Evolutionary conservation across 2,888 invertebrate species (phyloP), one percentile per base, ranked within the genome.

Genomic region (Oxytorus armatus): DNA sequence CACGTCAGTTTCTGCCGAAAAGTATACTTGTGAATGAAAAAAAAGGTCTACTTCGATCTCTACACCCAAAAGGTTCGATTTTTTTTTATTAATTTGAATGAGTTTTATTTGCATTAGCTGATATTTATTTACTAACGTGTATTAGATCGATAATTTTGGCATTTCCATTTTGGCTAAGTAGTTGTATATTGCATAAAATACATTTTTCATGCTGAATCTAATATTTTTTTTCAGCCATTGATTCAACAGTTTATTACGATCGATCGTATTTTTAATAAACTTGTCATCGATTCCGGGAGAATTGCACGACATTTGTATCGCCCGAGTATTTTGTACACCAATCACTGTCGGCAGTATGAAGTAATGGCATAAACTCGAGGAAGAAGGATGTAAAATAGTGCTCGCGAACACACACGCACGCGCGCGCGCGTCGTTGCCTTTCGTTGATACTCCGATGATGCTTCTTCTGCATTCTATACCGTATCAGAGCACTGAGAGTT

Each of bases 401-500:
- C 25, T 68, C 44, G 29, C 66, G 7, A 21, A 44, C 49, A 16
- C 16, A n/a, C 14, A 14, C 3, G 25, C 11, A 4, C 21, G 10
- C 23, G 14, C 23, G 57, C 29, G 18, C 42, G 29, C 10, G 44
- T 10, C 23, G 55, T 36, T 68, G 44, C 66, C 33, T 29, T 44
- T 61, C 39, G 72, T 36, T 68, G 53, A 42, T 42, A 51, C 29
- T 66, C 29, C 36, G 18, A 51, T 61, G 53, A 51, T 53, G 57
- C 66, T 68, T 65, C 68, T 70, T 65, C 61, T 61, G 47, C 68
- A 65, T 47, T 74, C 76, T 77, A 51, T 70, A 63, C 44, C 49
- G 65, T 80, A 68, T 77, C 68, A 47, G 55, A 68, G 59, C 63
- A 59, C 68, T 59, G 73, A 75, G 84, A 88, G 87, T 87, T 86